Percentiles rank a stretch among this genome's conserved stretches.
Conservation (phyloP, 1,140 invertebrate species). For the Charaxes varanes region DNA sequence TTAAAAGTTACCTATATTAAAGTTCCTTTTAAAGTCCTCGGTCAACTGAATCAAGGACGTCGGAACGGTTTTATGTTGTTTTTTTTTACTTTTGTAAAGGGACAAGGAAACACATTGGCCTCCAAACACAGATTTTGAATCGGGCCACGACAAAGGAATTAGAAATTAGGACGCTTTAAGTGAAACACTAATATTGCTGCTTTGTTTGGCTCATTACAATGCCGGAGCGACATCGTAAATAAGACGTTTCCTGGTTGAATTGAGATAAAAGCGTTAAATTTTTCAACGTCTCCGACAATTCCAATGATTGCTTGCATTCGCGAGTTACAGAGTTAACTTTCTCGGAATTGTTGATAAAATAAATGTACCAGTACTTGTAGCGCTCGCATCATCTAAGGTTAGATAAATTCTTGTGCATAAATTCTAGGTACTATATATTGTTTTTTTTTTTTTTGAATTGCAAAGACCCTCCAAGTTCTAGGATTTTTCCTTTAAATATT, state of each 20-base stretch:
- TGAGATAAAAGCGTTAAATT: slow-evolving; percentile 42
- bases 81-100: slow-evolving; percentile 31
- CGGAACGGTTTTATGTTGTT: slow-evolving; percentile 15
- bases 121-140: slow-evolving; percentile 29
- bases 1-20: too few species aligned
- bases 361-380: too few species aligned
- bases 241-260: slow-evolving; percentile 40
- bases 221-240: slow-evolving; percentile 36
- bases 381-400: too few species aligned
- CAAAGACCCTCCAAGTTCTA: too few species aligned
- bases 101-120: slow-evolving; percentile 25
- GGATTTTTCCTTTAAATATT: too few species aligned
- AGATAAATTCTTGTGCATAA: too few species aligned
- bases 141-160: slow-evolving; percentile 37
- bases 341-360: too few species aligned
- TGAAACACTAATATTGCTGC: slow-evolving; percentile 13
- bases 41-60: slow-evolving; percentile 52
- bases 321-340: slow-evolving; percentile 14
- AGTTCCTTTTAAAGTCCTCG: too few species aligned
- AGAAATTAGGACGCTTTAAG: slow-evolving; percentile 25
- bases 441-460: too few species aligned
- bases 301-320: slow-evolving; percentile 23
- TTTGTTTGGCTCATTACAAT: slow-evolving; percentile 31
- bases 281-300: slow-evolving; percentile 35
- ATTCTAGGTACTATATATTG: too few species aligned